phyloP scores from a whole-genome alignment of 2,797 vertebrate genomes.

The Sandelia bainsii region DNA sequence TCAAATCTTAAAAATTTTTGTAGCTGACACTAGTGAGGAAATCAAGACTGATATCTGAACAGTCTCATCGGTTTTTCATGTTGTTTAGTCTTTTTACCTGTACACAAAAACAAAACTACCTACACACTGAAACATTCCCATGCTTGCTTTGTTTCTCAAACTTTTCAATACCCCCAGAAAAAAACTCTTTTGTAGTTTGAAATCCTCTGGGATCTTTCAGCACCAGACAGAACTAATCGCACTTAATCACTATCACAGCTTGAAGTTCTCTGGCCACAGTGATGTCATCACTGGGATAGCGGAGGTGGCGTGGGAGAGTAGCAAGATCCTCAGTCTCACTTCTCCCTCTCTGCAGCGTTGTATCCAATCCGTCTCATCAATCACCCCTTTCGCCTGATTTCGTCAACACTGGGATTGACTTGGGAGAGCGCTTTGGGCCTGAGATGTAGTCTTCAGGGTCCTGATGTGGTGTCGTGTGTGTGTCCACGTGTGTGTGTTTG shows the following conservation, averaged over 20 bases:
- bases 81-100: background rate
- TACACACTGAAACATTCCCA: conserved; percentile 23
- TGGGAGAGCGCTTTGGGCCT: conserved; percentile 59
- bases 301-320: conserved; percentile 83
- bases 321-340: conserved; percentile 73
- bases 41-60: background rate
- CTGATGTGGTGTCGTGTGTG: conserved; percentile 43
- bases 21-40: background rate
- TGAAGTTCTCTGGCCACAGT: conserved; percentile 72
- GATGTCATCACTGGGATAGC: conserved; percentile 77
- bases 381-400: conserved; percentile 76
- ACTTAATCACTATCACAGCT: conserved; percentile 77
- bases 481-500: conserved; percentile 37
- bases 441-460: conserved; percentile 59
- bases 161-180: conserved; percentile 58
- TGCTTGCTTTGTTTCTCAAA: conserved; percentile 51
- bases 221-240: conserved; percentile 76
- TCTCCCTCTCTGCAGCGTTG: conserved; percentile 58
- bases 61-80: background rate
- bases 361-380: conserved; percentile 64
- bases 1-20: too few relatives aligned
- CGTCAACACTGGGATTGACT: conserved; percentile 77
- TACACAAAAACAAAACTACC: conserved; percentile 31
- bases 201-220: conserved; percentile 65
- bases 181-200: conserved; percentile 50